These are phyloP conservation scores for Macquaria australasica DNA, from an alignment of 2,113 vertebrate genomes.

Conservation along the genomic window DNA sequence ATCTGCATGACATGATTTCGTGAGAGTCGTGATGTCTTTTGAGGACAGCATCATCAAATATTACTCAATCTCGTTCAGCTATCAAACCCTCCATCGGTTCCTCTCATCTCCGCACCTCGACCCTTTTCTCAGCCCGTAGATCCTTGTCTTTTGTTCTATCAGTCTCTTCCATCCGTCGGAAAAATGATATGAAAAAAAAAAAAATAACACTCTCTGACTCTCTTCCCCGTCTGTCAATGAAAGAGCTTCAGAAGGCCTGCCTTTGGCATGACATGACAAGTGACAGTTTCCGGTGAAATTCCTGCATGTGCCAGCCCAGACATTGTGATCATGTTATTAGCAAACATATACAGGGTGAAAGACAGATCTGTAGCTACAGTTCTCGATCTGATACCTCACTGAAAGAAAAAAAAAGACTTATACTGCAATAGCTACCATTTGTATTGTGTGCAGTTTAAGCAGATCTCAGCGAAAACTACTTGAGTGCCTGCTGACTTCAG, in stretches of 20 bases:
- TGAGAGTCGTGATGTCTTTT: constrained; percentile 8
- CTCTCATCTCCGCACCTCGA: constrained; percentile 48
- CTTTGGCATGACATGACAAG: constrained; percentile 48
- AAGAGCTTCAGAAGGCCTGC: constrained; percentile 54
- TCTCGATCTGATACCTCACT: constrained; percentile 11
- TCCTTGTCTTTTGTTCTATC: constrained; percentile 50
- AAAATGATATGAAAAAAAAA: constrained; percentile 25
- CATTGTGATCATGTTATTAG: constrained; percentile 46
- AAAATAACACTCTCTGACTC: constrained; percentile 3
- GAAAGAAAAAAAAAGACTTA: neutral
- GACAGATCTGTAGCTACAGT: constrained; percentile 6
- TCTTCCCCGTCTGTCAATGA: constrained; percentile 29
- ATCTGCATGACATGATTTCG: constrained; percentile 30
- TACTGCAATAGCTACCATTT: constrained; percentile 6
- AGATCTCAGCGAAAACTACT: constrained; percentile 28
- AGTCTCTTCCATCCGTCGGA: constrained; percentile 23
- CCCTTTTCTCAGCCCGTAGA: constrained; percentile 23
- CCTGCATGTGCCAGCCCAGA: constrained; percentile 13
- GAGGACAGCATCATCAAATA: constrained; percentile 45
- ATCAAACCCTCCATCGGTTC: constrained; percentile 51
- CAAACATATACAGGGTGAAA: constrained; percentile 28
- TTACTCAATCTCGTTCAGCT: constrained; percentile 29
- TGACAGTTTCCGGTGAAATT: constrained; percentile 55
- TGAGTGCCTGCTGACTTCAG: constrained; percentile 48
- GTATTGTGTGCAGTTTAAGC: constrained; percentile 12